Base-by-base conservation (phyloP, 2,113 vertebrate species). In the Diadophis punctatus region DNA sequence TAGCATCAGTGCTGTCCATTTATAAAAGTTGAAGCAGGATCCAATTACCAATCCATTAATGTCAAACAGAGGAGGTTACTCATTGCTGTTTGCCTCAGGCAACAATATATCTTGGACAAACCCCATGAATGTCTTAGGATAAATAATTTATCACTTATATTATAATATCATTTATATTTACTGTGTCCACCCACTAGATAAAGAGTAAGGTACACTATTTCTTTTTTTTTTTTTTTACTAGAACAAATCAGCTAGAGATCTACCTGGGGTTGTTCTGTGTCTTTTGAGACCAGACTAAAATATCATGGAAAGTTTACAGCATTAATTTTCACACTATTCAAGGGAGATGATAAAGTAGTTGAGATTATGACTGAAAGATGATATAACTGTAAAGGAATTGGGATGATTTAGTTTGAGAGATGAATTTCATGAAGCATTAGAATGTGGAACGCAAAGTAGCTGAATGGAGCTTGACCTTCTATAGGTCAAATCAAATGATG, bases 401-500 rank as follows among this genome's bases (percentile, higher is more conserved):
- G 9, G 39, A 58, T 46, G 10, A 39, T 63, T 90, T 68, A 27
- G 49, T 68, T 49, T 90, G 48, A 90, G 60, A 51, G 3, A 12
- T 27, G 22, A 49, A 63, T 85, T 94, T 16, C 39, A 2, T 49
- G 56, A 93, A 95, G 89, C 46, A 20, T 55, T 80, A 48, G 46
- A 51, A 85, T 80, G 88, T 23, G 5, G 25, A 87, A 48, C 10
- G 93, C 88, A 93, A 68, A 27, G 92, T 43, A 18, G 94, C 43
- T 94, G 68, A 93, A 94, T 22, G n/a, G 9, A 80, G 0, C 94
- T 34, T 87, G 22, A 56, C 94, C 16, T 39, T 94, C 25, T 43
- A 86, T 80, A 53, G 46, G 95, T 91, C 90, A 52, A 94, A 27
- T 93, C 53, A 91, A 94, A 93, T 90, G 85, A 48, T 80, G 49